These are phyloP conservation scores for Cyprinodon variegatus DNA, from an alignment of 2,113 vertebrate genomes.

Conservation along the genomic window DNA sequence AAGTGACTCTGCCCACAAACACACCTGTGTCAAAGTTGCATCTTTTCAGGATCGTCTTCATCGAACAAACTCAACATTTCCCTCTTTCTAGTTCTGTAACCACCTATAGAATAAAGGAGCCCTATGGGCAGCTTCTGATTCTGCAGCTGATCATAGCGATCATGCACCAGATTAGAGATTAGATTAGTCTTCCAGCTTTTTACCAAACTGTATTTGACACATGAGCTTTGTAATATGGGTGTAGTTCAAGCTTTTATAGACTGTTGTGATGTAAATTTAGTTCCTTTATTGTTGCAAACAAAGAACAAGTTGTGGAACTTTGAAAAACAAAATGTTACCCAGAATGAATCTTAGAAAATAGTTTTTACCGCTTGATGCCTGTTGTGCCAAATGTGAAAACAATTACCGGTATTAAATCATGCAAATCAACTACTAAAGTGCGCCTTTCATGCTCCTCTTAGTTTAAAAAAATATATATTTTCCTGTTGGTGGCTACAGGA, in stretches of 20 bases:
- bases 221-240: background rate
- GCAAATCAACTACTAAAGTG: too few relatives aligned
- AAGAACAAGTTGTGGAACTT: too few relatives aligned
- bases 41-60: conserved; percentile 6
- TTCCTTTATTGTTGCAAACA: too few relatives aligned
- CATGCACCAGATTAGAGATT: background rate
- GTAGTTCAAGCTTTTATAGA: background rate
- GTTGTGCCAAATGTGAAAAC: too few relatives aligned
- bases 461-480: too few relatives aligned
- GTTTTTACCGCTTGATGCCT: too few relatives aligned
- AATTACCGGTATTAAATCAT: too few relatives aligned
- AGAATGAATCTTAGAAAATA: too few relatives aligned
- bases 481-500: too few relatives aligned
- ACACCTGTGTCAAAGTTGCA: conserved; percentile 41
- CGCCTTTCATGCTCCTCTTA: too few relatives aligned
- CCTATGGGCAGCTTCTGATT: background rate
- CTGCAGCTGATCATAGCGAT: background rate
- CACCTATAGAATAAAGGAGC: background rate
- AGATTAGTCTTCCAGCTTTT: background rate
- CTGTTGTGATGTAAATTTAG: background rate
- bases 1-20: conserved; percentile 7
- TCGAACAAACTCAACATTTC: background rate
- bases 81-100: background rate
- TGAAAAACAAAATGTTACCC: too few relatives aligned
- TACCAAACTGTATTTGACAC: background rate